Evolutionary conservation across 2,113 vertebrate species (phyloP), one percentile per base, ranked within the genome.

Genomic region (Suncus etruscus): DNA sequence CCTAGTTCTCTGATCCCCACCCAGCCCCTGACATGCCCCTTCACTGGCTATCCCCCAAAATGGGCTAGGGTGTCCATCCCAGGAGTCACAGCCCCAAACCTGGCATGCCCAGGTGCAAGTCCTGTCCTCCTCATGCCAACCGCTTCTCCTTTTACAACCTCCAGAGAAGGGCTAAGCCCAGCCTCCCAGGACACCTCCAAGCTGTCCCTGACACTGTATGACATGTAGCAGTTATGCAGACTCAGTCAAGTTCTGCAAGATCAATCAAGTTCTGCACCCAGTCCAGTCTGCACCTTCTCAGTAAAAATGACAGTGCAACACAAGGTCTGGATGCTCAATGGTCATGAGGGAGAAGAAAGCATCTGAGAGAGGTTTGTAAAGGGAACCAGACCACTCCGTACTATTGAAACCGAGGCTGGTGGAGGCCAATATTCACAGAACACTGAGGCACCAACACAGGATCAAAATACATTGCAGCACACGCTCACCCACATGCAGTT

Each of bases 181-280:
- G 58, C 74, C 76, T 22, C n/a, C 6, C 22, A 27, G 20, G 65
- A 54, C 9, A 11, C 9, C 8, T 50, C 69, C 39, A 25, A 63
- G 63, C 22, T 63, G 6, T 7, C 24, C 31, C 45, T 32, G 11
- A 48, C 12, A 8, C 22, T 3, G 9, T 61, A 31, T 20, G 47
- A 66, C 65, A 73, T 8, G 29, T 6, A 22, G 27, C 6, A 0
- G 3, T 0, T 0, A 7, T 32, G 11, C 4, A 29, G 0, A 3
- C 83, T 22, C 4, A 9, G 48, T 22, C 6, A 16, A 27, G n/a
- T 25, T 68, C 31, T 51, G 29, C 47, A 12, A 61, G 58, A n/a
- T n/a, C n/a, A 6, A 16, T 61, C 58, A 61, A 61, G 58, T 20
- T 18, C 58, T 61, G 58, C 58, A 22, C 16, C 58, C 58, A 20